A percentile compares a stretch with the other conserved stretches of the same genome.
Evolutionary conservation across 2,888 invertebrate species (phyloP).

Genomic region (Nipponacmea schrenckii): DNA sequence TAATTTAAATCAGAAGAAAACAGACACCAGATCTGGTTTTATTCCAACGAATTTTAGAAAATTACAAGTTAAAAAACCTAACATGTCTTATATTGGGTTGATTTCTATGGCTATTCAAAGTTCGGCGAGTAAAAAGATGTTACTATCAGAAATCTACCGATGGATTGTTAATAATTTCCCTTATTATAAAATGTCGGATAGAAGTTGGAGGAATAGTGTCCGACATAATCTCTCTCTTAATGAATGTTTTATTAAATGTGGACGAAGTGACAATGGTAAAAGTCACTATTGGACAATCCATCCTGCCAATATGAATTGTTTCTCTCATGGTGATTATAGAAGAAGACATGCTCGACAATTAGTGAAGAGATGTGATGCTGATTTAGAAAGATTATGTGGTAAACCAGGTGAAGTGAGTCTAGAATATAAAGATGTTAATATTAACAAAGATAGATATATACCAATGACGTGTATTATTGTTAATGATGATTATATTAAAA

Average conservation of each 20-base stretch:
- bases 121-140: conserved; percentile 16
- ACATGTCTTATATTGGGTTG: conserved; percentile 33
- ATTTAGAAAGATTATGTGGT: neutral
- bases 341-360: conserved; percentile 26
- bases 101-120: conserved; percentile 34
- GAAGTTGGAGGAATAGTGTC: conserved; percentile 37
- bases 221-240: conserved; percentile 40
- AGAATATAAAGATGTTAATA: neutral
- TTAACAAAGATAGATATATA: neutral
- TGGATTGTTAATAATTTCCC: conserved; percentile 32
- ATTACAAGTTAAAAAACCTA: conserved; percentile 22
- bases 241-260: conserved; percentile 38
- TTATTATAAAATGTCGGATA: conserved; percentile 27
- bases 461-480: neutral
- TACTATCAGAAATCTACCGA: conserved; percentile 32
- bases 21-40: neutral
- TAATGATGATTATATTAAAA: neutral
- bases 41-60: neutral
- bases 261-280: conserved; percentile 31
- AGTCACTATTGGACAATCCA: conserved; percentile 39
- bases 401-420: neutral
- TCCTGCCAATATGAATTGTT: conserved; percentile 34
- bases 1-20: no score
- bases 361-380: conserved; percentile 9
- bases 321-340: conserved; percentile 35